A percentile compares a stretch with the other conserved stretches of the same genome.
Conservation (phyloP, 2,113 vertebrate species). For the Hypanus sabinus region DNA sequence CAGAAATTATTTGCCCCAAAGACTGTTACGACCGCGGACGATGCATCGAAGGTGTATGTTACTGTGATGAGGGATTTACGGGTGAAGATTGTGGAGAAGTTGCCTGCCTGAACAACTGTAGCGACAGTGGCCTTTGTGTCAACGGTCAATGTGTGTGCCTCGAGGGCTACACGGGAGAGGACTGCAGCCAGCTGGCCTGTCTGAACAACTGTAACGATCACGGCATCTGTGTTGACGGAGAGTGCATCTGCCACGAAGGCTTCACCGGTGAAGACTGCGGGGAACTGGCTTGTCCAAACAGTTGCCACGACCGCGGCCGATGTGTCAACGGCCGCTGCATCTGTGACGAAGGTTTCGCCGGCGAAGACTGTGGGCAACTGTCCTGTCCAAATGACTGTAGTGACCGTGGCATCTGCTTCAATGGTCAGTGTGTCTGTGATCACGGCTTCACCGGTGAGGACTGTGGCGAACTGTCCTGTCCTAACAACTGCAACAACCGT, state of each 20-base stretch:
- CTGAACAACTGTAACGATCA: constrained; percentile 67
- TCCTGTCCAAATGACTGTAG: constrained; percentile 74
- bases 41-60: constrained; percentile 85
- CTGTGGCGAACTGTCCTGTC: constrained; percentile 70
- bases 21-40: constrained; percentile 94
- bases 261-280: constrained; percentile 73
- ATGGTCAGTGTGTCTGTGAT: constrained; percentile 74
- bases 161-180: constrained; percentile 67
- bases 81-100: constrained; percentile 76
- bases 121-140: constrained; percentile 71
- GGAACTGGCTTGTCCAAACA: constrained; percentile 66
- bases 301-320: constrained; percentile 66
- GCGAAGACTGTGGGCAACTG: constrained; percentile 70
- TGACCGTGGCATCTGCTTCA: constrained; percentile 65
- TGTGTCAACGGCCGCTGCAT: constrained; percentile 76
- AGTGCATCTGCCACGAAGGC: constrained; percentile 70
- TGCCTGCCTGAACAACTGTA: constrained; percentile 74
- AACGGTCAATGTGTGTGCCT: constrained; percentile 75
- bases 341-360: constrained; percentile 66
- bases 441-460: constrained; percentile 67
- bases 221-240: constrained; percentile 69
- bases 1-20: constrained; percentile 85
- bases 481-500: constrained; percentile 62
- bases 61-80: constrained; percentile 74
- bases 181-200: constrained; percentile 72